phyloP scores from a whole-genome alignment of 1,140 invertebrate species.

The Steinernema feltiae region DNA sequence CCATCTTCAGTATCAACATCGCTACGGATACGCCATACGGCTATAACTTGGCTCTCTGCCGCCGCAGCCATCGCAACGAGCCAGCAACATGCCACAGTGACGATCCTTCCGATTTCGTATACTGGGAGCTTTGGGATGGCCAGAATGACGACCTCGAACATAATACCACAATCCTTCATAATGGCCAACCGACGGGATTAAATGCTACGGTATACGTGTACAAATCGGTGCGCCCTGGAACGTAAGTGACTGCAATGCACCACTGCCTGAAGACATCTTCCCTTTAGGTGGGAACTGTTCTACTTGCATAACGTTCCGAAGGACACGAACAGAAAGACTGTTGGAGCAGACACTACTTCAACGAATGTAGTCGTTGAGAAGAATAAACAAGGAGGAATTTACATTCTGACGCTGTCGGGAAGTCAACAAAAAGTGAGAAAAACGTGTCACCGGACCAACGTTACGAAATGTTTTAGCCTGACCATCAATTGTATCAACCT shows the following conservation, averaged over 20 bases:
- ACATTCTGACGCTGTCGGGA: constrained; percentile 17
- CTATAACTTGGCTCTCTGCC: constrained; percentile 28
- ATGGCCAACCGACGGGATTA: constrained; percentile 7
- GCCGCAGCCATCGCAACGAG: not conserved
- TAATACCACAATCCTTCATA: constrained; percentile 12
- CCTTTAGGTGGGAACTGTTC: constrained; percentile 27
- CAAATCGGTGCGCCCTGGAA: constrained; percentile 34
- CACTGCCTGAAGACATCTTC: too few relatives aligned
- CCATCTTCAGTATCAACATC: constrained; percentile 24
- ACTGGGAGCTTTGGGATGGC: constrained; percentile 25
- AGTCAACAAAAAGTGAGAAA: constrained; percentile 21
- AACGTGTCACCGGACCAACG: not conserved
- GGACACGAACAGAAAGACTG: constrained; percentile 18
- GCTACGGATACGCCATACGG: constrained; percentile 16
- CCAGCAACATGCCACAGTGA: constrained; percentile 20
- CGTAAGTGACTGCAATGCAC: constrained; percentile 27
- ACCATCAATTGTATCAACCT: constrained; percentile 61
- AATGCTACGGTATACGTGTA: constrained; percentile 17
- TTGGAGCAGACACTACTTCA: not conserved
- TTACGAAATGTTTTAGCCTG: not conserved
- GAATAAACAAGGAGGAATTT: constrained; percentile 35
- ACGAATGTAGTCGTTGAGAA: not conserved
- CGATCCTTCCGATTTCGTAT: constrained; percentile 28
- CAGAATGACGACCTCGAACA: constrained; percentile 8
- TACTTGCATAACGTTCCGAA: constrained; percentile 28